Conservation (phyloP, 2,797 vertebrate genomes). For the Atherinosoma microstoma region DNA sequence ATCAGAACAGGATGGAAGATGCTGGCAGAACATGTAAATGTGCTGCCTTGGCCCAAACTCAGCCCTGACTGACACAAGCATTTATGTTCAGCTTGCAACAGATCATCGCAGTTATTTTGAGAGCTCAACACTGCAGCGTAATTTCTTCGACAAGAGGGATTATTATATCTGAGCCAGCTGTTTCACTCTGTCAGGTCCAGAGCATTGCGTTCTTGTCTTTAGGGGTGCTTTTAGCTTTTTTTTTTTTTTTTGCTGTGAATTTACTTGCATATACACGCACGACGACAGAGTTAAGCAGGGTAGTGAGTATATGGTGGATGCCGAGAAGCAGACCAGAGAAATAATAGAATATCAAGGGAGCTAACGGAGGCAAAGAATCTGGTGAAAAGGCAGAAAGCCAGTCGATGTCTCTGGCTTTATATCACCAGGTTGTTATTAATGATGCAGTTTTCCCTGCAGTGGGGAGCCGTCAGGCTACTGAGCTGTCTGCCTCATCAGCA, state of each 20-base stretch:
- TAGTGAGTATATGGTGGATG: constrained; percentile 12
- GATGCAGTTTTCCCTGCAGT: constrained; percentile 71
- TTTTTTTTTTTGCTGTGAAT: constrained; percentile 19
- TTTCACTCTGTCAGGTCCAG: constrained; percentile 25
- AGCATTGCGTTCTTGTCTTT: constrained; percentile 1
- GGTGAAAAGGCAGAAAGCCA: constrained; percentile 59
- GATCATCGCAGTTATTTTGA: constrained; percentile 32
- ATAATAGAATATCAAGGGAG: constrained; percentile 47
- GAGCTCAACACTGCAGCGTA: constrained; percentile 11
- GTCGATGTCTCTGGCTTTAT: constrained; percentile 65
- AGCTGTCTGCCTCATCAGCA: constrained; percentile 70
- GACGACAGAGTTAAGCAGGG: constrained; percentile 23
- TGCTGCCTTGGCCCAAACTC: constrained; percentile 39
- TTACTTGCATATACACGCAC: not conserved
- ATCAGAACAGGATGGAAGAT: constrained; percentile 65
- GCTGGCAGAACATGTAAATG: constrained; percentile 67
- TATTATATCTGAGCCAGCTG: constrained; percentile 27
- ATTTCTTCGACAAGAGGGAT: constrained; percentile 18
- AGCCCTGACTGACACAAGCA: constrained; percentile 28
- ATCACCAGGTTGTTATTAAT: constrained; percentile 77
- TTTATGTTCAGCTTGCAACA: constrained; percentile 23
- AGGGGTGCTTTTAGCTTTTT: constrained; percentile 6
- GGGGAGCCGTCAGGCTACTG: constrained; percentile 64
- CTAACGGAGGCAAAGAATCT: constrained; percentile 44
- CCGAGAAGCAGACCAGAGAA: constrained; percentile 32